phyloP scores from a whole-genome alignment of 2,113 vertebrate species.

The Eurypyga helias region DNA sequence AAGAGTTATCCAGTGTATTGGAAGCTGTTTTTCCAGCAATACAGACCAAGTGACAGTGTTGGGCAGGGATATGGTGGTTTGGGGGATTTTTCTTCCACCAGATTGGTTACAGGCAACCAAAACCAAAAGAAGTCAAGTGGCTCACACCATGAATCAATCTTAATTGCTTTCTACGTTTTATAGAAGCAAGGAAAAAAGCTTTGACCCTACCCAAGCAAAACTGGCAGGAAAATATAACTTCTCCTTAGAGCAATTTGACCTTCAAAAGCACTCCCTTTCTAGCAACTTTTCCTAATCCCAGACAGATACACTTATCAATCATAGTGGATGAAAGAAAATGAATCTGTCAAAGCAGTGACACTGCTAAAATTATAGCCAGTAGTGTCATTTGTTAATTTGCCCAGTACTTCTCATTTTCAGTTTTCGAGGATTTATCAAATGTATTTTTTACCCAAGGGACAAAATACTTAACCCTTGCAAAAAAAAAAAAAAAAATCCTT shows the following conservation, averaged over 20 bases:
- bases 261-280: slow-evolving; percentile 49
- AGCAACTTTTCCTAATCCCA: slow-evolving; percentile 52
- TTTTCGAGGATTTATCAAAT: neutral
- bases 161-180: slow-evolving; percentile 72
- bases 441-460: neutral
- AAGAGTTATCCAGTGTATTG: neutral
- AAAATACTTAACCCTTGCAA: neutral
- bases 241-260: slow-evolving; percentile 57
- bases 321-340: slow-evolving; percentile 12
- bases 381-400: slow-evolving; percentile 1
- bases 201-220: slow-evolving; percentile 48
- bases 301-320: slow-evolving; percentile 56
- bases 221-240: slow-evolving; percentile 59
- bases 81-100: neutral
- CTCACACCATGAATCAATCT: slow-evolving; percentile 45
- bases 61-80: neutral
- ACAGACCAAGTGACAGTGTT: neutral
- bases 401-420: neutral
- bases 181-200: slow-evolving; percentile 21
- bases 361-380: neutral
- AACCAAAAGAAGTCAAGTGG: slow-evolving; percentile 25
- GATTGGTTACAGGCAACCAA: neutral
- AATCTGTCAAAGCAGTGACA: slow-evolving; percentile 3
- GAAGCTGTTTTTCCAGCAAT: neutral
- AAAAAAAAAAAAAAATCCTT: no score